Base-by-base conservation (phyloP, 2,888 invertebrate genomes). In the Chloromyia formosa region DNA sequence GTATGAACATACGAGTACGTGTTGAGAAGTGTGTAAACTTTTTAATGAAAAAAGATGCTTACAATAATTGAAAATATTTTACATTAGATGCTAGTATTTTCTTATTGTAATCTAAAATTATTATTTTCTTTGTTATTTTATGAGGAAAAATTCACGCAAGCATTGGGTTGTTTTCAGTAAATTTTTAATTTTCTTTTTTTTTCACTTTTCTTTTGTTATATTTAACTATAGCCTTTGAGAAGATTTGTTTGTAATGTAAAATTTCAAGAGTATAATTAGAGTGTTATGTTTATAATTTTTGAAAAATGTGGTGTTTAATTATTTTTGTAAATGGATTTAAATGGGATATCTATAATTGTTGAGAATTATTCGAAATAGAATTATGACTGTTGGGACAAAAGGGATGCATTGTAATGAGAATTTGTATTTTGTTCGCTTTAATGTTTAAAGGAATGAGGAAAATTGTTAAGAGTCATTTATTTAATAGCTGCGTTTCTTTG, bases 1-100 rank as follows among this genome's bases (percentile, higher is more conserved):
- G 27, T 60, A 35, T 35, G 27, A 35, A 35, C 2, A 35, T 42
- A 42, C 42, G 42, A 42, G 42, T 49, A 49, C 49, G 10, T 62
- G 62, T 62, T n/a, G n/a, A 35, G n/a, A 22, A 66, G 27, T 4
- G 66, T 66, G 66, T 66, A 49, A 45, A 64, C n/a, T 64, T 18
- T 42, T 64, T 22, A 22, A n/a, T 66, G 66, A 22, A 22, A 66
- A 66, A 1, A 20, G 35, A 49, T 45, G 35, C 49, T n/a, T n/a
- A n/a, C 49, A 49, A 49, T 49, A 66, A 22, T 40, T 42, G 42
- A 40, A 62, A 40, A 42, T 66, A 35, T 49, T 35, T 66, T 22
- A 14, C 4, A 35, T 66, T 49, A 49, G 49, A 66, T n/a, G 40
- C 40, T 62, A 49, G 16, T 49, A n/a, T 49, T 49, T 12, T 35